Conservation (phyloP, 2,113 vertebrate genomes). For the Gymnorhina tibicen region DNA sequence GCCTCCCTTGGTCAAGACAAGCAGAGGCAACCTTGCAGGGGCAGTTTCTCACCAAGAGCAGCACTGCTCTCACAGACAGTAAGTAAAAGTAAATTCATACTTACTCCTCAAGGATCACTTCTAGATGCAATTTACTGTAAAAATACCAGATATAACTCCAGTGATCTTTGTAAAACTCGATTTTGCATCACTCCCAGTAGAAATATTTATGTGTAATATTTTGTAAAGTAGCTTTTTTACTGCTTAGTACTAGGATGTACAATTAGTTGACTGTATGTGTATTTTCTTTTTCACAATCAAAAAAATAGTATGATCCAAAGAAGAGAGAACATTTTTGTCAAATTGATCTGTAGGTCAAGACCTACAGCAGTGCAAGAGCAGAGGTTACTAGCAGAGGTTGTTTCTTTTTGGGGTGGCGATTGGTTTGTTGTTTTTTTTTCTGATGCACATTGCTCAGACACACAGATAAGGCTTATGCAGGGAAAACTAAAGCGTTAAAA, state of each 20-base stretch:
- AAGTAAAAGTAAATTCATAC: not conserved
- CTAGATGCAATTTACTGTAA: not conserved
- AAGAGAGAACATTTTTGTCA: not conserved
- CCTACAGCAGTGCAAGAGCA: not conserved
- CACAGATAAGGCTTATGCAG: not conserved
- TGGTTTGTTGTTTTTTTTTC: not conserved
- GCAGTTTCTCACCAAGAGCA: not conserved
- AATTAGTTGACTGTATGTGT: not conserved
- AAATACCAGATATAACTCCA: not conserved
- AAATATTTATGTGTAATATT: not conserved
- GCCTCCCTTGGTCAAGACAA: not conserved
- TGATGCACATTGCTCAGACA: not conserved
- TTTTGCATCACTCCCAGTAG: not conserved
- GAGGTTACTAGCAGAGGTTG: not conserved
- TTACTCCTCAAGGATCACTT: not conserved
- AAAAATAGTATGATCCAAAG: not conserved
- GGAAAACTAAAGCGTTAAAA: not conserved
- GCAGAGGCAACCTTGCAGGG: not conserved
- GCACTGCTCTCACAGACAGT: not conserved
- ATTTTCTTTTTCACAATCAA: not conserved
- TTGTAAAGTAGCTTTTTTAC: not conserved
- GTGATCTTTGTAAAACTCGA: not conserved
- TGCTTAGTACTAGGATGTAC: not conserved
- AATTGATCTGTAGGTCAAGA: not conserved
- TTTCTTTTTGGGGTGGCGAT: not conserved